Evolutionary conservation across 2,888 invertebrate species (phyloP).

Genomic region (Nycteola revayana): DNA sequence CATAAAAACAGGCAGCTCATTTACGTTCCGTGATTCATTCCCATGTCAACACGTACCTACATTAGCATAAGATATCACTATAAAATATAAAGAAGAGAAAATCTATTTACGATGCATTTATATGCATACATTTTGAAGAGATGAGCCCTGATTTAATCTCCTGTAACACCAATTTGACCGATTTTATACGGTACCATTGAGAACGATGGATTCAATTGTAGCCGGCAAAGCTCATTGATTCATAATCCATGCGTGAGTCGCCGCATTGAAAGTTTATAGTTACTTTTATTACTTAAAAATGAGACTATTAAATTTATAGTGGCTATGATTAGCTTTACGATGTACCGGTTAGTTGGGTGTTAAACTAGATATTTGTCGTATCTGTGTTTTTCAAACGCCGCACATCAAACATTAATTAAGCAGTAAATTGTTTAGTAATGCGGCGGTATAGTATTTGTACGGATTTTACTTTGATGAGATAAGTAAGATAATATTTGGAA

Average conservation of each 20-base stretch:
- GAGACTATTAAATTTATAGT: slow-evolving; percentile 74
- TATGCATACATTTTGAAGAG: slow-evolving; percentile 37
- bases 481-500: no score
- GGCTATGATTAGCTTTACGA: slow-evolving; percentile 70
- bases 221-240: slow-evolving; percentile 65
- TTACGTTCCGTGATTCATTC: slow-evolving; percentile 7
- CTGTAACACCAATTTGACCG: slow-evolving; percentile 65
- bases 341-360: slow-evolving; percentile 49
- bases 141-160: slow-evolving; percentile 40
- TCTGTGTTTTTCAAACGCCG: slow-evolving; percentile 40
- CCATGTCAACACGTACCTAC: slow-evolving; percentile 8
- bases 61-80: slow-evolving; percentile 16
- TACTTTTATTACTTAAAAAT: slow-evolving; percentile 74
- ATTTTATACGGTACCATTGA: slow-evolving; percentile 69
- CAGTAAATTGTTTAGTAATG: slow-evolving; percentile 40
- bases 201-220: slow-evolving; percentile 71
- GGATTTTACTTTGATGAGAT: no score
- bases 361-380: slow-evolving; percentile 47
- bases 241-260: slow-evolving; percentile 64
- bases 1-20: not conserved
- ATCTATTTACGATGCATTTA: slow-evolving; percentile 21
- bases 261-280: slow-evolving; percentile 72
- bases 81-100: slow-evolving; percentile 17
- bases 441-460: no score
- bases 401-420: slow-evolving; percentile 54